Evolutionary conservation across 2,888 invertebrate species (phyloP).

Genomic region (Nephrotoma appendiculata): DNA sequence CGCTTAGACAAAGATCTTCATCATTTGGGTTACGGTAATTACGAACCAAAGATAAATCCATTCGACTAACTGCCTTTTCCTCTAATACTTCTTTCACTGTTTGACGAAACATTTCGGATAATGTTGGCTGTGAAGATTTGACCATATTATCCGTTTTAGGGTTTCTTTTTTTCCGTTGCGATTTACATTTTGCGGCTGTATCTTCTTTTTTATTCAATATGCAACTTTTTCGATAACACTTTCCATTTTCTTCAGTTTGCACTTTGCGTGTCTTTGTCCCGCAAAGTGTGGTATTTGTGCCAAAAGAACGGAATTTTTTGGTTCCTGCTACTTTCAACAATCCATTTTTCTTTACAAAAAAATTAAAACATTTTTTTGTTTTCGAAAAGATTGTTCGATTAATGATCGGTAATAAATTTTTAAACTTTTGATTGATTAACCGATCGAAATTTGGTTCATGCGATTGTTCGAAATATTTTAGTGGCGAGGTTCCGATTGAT

Average conservation of each 20-base stretch:
- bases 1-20: not conserved
- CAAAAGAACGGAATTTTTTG: not conserved
- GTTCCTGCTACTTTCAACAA: not conserved
- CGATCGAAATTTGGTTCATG: not conserved
- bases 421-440: not conserved
- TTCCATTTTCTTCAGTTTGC: not conserved
- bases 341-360: not conserved
- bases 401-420: not conserved
- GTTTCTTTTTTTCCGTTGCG: not conserved
- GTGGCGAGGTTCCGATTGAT: not conserved
- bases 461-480: not conserved
- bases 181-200: not conserved
- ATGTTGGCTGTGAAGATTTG: not conserved
- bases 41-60: not conserved
- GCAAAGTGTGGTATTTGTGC: not conserved
- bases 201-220: not conserved
- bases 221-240: not conserved
- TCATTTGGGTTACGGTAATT: not conserved
- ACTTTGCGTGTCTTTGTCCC: not conserved
- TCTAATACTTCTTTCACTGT: not conserved
- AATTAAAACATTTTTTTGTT: not conserved
- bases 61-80: not conserved
- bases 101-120: not conserved
- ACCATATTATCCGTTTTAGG: not conserved
- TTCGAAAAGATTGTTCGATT: not conserved